These are phyloP conservation scores for Epinephelus coioides DNA, from an alignment of 2,797 vertebrate species.

Conservation along the genomic window DNA sequence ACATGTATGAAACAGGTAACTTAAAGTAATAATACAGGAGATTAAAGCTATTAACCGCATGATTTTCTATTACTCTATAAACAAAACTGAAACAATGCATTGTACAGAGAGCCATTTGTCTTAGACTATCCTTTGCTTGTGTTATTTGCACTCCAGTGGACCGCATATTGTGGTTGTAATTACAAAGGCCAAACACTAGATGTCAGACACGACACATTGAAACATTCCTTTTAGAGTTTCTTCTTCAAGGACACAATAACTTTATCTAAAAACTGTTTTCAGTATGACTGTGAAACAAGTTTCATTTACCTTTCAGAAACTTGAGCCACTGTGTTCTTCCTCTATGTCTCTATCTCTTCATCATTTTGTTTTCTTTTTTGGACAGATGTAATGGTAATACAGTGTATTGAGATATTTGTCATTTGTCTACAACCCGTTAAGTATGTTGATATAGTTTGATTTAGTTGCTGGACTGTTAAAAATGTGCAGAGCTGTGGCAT, in stretches of 20 bases:
- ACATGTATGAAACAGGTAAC: neutral
- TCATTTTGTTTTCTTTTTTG: neutral
- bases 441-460: neutral
- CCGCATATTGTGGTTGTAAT: constrained; percentile 23
- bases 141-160: neutral
- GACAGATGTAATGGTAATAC: neutral
- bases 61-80: neutral
- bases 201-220: constrained; percentile 51
- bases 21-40: neutral
- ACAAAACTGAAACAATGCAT: neutral
- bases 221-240: neutral
- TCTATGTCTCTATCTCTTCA: neutral
- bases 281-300: neutral
- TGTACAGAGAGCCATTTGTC: neutral
- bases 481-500: neutral
- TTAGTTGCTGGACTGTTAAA: neutral
- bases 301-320: neutral
- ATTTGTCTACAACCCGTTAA: neutral
- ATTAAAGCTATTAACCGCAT: neutral
- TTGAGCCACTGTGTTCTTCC: neutral
- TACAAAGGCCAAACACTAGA: constrained; percentile 62
- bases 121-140: neutral
- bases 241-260: neutral
- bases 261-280: neutral
- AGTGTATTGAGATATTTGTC: neutral